Conservation (phyloP, 2,797 vertebrate genomes). For the Halcyon badia region DNA sequence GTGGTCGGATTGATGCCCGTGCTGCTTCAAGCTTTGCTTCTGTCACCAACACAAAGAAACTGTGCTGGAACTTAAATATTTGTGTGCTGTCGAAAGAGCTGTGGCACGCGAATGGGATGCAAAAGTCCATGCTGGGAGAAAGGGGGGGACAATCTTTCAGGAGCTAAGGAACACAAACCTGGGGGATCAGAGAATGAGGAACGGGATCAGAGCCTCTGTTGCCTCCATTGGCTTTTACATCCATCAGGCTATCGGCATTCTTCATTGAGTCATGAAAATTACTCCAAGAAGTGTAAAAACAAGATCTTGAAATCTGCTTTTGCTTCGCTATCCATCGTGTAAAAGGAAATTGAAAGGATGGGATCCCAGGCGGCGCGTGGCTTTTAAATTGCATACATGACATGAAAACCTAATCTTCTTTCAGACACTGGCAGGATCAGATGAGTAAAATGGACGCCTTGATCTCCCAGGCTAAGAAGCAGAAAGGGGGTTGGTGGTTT, state of each 20-base stretch:
- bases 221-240: background rate
- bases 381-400: constrained; percentile 23
- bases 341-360: constrained; percentile 30
- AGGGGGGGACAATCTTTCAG: background rate
- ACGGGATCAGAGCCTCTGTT: background rate
- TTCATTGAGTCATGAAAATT: background rate
- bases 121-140: rapidly evolving
- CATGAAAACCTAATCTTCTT: background rate
- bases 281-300: constrained; percentile 17
- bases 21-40: background rate
- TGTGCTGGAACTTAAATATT: background rate
- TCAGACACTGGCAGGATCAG: constrained; percentile 6
- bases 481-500: background rate
- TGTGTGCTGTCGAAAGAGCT: background rate
- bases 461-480: background rate
- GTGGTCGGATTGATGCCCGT: background rate
- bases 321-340: background rate
- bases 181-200: background rate
- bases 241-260: background rate
- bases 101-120: background rate
- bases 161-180: background rate
- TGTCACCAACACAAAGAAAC: background rate
- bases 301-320: background rate
- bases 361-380: constrained; percentile 3
- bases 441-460: background rate